Base-by-base conservation (phyloP, 2,113 vertebrate species). In the Sylvietta virens region DNA sequence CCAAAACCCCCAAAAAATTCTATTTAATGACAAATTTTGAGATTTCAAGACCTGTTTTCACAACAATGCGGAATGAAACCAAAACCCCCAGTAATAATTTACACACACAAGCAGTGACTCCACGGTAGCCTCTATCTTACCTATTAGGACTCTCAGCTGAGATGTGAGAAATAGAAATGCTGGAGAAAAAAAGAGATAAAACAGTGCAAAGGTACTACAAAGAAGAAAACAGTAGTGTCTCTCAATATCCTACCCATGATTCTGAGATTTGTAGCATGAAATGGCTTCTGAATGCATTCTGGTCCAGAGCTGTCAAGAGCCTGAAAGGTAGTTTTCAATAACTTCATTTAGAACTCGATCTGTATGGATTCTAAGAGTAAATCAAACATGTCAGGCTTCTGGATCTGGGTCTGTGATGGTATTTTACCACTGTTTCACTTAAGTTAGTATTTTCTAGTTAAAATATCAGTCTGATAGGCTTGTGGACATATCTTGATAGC, bases 31-130 rank as follows among this genome's bases (percentile, higher is more conserved):
- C 39, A 90, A 15, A 62, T 82, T 50, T 50, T 76, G 58, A 80
- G 30, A 57, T 88, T 90, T 92, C 37, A 61, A 72, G 39, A 89
- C 61, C 39, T 85, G 23, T 67, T 96, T 94, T 91, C 24, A 53
- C 70, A 67, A 65, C 30, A 67, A 19, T 18, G 21, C 6, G 71
- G 42, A 78, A 66, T 31, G 24, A 90, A 86, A 69, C 33, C 30
- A 86, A 92, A 88, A 64, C 18, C 12, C 61, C 31, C 27, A 58
- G 47, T 40, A 81, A 27, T 62, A 90, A 77, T 83, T 83, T 66
- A 33, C 37, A 45, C 8, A 13, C 31, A 33, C 2, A 27, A 61
- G 44, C 15, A 50, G 30, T 37, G 67, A 88, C n/a, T 65, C 23
- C 27, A 54, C 31, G n/a, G 27, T 50, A 69, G 20, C 18, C 16